phyloP scores from a whole-genome alignment of 1,140 invertebrate species.

The Nasonia giraulti region DNA sequence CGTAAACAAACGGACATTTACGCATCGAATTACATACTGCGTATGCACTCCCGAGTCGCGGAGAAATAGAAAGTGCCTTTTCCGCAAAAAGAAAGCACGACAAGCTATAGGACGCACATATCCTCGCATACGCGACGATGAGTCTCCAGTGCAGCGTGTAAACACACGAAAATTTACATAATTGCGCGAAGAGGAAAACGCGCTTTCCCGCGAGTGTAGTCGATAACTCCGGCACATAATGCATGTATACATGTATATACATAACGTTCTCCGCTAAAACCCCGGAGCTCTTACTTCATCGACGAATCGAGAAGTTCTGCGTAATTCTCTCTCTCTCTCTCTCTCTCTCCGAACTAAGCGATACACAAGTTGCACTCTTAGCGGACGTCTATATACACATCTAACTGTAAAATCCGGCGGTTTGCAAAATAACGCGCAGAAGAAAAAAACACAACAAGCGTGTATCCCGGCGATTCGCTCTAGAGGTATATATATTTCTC shows the following conservation, averaged over 20 bases:
- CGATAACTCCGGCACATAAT: not conserved
- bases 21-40: not conserved
- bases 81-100: not conserved
- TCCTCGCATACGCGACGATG: too few relatives aligned
- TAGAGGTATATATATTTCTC: not conserved
- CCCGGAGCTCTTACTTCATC: constrained; percentile 33
- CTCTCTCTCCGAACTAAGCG: not conserved
- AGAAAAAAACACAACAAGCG: not conserved
- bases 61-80: not conserved
- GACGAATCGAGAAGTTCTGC: constrained; percentile 38
- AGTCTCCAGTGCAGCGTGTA: too few relatives aligned
- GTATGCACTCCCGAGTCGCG: not conserved
- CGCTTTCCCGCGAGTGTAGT: not conserved
- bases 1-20: not conserved
- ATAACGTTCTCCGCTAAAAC: not conserved
- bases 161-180: not conserved
- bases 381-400: not conserved
- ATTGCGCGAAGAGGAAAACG: not conserved
- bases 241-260: not conserved
- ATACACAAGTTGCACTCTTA: not conserved
- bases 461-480: not conserved
- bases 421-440: not conserved
- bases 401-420: not conserved
- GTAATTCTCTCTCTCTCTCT: constrained; percentile 5
- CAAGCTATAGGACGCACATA: too few relatives aligned